Evolutionary conservation across 2,797 vertebrate species (phyloP).

Genomic region (Sparidentex hasta): DNA sequence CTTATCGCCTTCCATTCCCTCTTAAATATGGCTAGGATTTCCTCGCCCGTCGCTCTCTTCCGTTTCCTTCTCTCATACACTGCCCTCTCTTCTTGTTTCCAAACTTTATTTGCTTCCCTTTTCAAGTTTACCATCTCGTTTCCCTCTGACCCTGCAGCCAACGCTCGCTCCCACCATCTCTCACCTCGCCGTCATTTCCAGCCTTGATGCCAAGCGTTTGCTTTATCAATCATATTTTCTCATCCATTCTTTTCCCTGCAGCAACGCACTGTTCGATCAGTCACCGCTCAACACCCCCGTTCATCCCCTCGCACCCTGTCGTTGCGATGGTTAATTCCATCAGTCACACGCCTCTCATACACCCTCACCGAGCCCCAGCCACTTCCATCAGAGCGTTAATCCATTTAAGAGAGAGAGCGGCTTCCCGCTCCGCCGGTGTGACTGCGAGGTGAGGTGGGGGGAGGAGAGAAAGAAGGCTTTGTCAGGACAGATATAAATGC

Average conservation of each 20-base stretch:
- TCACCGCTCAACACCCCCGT: constrained; percentile 73
- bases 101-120: constrained; percentile 20
- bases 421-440: constrained; percentile 60
- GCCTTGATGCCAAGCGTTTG: constrained; percentile 74
- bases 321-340: constrained; percentile 81
- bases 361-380: constrained; percentile 54
- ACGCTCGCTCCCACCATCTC: constrained; percentile 41
- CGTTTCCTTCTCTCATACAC: background rate
- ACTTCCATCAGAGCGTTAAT: constrained; percentile 79
- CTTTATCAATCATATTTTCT: constrained; percentile 79
- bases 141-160: constrained; percentile 58
- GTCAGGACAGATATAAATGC: constrained; percentile 63
- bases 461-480: constrained; percentile 14
- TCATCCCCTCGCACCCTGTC: constrained; percentile 70
- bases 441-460: constrained; percentile 48
- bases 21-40: constrained; percentile 1
- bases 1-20: constrained; percentile 25
- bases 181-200: constrained; percentile 58
- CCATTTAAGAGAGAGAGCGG: constrained; percentile 73
- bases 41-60: constrained; percentile 2
- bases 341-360: constrained; percentile 77
- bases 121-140: constrained; percentile 23
- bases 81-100: constrained; percentile 1
- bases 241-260: constrained; percentile 71
- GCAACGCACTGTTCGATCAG: constrained; percentile 73